Evolutionary conservation across 2,888 invertebrate species (phyloP), one percentile per base, ranked within the genome.

Genomic region (Hydrotaea diabolus): DNA sequence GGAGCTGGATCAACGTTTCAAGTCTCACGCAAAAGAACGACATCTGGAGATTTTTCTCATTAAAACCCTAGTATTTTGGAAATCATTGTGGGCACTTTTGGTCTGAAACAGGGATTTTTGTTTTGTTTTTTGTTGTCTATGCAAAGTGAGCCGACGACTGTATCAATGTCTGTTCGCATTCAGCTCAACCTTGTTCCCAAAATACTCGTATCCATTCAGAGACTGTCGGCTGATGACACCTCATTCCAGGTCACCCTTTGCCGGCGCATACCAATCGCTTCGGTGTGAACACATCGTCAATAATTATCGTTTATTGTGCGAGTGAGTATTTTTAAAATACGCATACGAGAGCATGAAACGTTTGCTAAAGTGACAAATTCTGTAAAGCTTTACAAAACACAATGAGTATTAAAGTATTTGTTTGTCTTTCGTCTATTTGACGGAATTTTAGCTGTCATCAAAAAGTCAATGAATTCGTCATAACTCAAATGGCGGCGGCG

Each of bases 401-500:
- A 55, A 55, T 55, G 21, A 55, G 9, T n/a, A 53, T 15, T 49
- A 13, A 49, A 49, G 59, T 23, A 21, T 26, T 21, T 21, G 17
- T 53, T 39, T 39, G 39, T 39, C 39, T 4, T 39, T 31, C 39
- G 31, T 71, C 53, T 17, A 17, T 11, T 26, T 39, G 73, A 43
- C 57, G 39, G 39, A 74, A 74, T 59, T 31, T 5, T 23, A 46
- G 59, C 43, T 46, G 74, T 74, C 74, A 74, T 23, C 59, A 74
- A 46, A 21, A 74, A 23, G 74, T 59, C 43, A 74, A 74, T 59
- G 74, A 49, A 74, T 74, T 62, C 46, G 26, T 69, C 46, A 46
- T 17, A 46, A n/a, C 55, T 55, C 19, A 7, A 55, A 55, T 21
- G 19, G 8, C 53, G 13, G n/a, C 53, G n/a, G 53, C 21, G 11